These are phyloP conservation scores for Echinometra lucunter DNA, from an alignment of 53 echinoderm and acorn worm species.

Conservation along the genomic window DNA sequence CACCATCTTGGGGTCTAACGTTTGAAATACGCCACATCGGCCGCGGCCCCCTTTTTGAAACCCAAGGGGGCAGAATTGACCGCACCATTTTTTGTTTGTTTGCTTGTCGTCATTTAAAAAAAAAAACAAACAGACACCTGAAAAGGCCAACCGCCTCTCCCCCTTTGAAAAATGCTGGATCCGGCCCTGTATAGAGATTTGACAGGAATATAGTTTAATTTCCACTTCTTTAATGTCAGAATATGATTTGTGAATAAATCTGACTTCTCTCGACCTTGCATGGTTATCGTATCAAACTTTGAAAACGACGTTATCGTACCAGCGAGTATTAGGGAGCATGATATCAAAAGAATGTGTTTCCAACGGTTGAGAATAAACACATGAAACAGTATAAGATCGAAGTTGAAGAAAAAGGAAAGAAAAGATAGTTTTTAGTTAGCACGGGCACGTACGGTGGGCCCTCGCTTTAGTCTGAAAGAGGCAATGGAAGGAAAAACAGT, in stretches of 20 bases:
- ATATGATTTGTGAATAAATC: background rate
- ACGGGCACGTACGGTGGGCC: too few relatives aligned
- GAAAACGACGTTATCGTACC: background rate
- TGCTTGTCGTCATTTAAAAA: too few relatives aligned
- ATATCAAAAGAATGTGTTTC: background rate
- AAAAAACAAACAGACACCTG: too few relatives aligned
- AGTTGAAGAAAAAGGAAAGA: background rate
- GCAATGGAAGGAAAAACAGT: too few relatives aligned
- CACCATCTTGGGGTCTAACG: too few relatives aligned
- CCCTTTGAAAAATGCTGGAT: too few relatives aligned
- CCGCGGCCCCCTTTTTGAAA: too few relatives aligned
- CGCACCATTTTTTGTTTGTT: too few relatives aligned
- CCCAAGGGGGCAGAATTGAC: too few relatives aligned
- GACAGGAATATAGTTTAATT: background rate
- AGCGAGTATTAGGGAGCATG: background rate
- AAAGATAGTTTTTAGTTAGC: background rate
- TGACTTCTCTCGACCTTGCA: background rate
- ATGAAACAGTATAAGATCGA: background rate
- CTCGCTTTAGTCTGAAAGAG: too few relatives aligned
- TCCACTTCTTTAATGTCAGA: background rate
- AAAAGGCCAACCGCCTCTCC: too few relatives aligned
- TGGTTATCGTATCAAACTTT: background rate
- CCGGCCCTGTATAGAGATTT: background rate
- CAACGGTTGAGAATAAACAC: background rate
- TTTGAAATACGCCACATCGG: too few relatives aligned